phyloP scores from a whole-genome alignment of 2,888 invertebrate genomes.

The Volucella bombylans region DNA sequence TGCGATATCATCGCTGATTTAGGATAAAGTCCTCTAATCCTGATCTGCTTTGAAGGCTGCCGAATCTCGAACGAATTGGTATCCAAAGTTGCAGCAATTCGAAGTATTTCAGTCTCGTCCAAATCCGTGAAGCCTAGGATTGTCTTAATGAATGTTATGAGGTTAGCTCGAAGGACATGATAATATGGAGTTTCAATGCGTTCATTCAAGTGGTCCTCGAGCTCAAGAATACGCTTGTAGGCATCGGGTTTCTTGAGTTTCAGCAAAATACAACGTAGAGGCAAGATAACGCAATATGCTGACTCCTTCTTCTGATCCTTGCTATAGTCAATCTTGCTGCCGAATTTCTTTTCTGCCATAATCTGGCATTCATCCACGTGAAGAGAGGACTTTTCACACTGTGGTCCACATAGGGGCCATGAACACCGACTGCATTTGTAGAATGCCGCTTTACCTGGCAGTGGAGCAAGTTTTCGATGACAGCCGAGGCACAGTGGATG shows the following conservation, averaged over 20 bases:
- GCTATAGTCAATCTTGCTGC: conserved; percentile 83
- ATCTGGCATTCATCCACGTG: conserved; percentile 86
- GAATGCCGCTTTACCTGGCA: conserved; percentile 82
- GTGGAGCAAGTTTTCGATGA: conserved; percentile 82
- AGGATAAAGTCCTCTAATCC: conserved; percentile 86
- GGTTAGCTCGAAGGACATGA: conserved; percentile 84
- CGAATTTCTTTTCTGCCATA: conserved; percentile 85
- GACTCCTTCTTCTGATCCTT: conserved; percentile 83
- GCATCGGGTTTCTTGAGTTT: conserved; percentile 83
- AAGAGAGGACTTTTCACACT: conserved; percentile 84
- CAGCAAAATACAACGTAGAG: conserved; percentile 86
- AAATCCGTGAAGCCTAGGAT: conserved; percentile 84
- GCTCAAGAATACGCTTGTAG: conserved; percentile 76
- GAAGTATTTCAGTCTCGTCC: conserved; percentile 85
- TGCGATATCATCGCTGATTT: conserved; percentile 88
- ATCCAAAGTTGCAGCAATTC: conserved; percentile 87
- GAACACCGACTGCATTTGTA: conserved; percentile 86
- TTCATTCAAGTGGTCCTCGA: conserved; percentile 85
- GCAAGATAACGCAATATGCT: conserved; percentile 87
- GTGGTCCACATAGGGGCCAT: conserved; percentile 87
- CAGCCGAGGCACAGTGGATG: conserved; percentile 86
- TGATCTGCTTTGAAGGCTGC: conserved; percentile 81
- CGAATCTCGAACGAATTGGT: conserved; percentile 88
- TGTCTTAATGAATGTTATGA: conserved; percentile 86
- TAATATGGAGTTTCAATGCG: conserved; percentile 85